Evolutionary conservation across 2,797 vertebrate genomes (phyloP).

Genomic region (Amniataba percoides): DNA sequence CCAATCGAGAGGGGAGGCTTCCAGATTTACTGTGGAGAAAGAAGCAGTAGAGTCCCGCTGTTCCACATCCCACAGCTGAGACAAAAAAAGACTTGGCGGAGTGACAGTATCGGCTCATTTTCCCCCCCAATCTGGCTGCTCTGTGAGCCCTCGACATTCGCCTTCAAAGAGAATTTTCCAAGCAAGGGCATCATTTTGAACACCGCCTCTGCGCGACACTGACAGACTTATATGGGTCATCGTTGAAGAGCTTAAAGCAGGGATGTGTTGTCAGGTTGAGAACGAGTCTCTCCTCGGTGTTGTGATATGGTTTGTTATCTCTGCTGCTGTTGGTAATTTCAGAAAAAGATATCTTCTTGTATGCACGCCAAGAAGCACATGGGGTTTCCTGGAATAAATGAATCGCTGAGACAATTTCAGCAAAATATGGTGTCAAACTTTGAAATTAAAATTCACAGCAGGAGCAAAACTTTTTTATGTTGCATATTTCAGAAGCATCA

Average conservation of each 20-base stretch:
- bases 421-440: conserved; percentile 1
- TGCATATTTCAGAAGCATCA: neutral
- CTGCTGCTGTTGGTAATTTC: conserved; percentile 37
- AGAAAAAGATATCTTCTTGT: conserved; percentile 21
- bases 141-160: conserved; percentile 62
- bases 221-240: conserved; percentile 86
- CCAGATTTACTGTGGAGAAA: conserved; percentile 22
- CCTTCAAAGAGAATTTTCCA: conserved; percentile 82
- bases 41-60: conserved; percentile 40
- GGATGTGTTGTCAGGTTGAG: conserved; percentile 69
- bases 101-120: conserved; percentile 62
- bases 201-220: conserved; percentile 71
- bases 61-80: conserved; percentile 45
- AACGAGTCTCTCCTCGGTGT: conserved; percentile 43
- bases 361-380: conserved; percentile 10
- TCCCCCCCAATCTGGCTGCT: conserved; percentile 59
- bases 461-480: neutral
- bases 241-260: conserved; percentile 53
- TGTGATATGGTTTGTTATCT: conserved; percentile 45
- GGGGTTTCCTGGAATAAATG: conserved; percentile 23
- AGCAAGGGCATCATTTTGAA: conserved; percentile 75
- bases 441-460: conserved; percentile 17
- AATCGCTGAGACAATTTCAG: conserved; percentile 9
- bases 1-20: conserved; percentile 26
- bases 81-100: conserved; percentile 59